phyloP scores from a whole-genome alignment of 2,888 invertebrate species.

The Galerucella nymphaeae region DNA sequence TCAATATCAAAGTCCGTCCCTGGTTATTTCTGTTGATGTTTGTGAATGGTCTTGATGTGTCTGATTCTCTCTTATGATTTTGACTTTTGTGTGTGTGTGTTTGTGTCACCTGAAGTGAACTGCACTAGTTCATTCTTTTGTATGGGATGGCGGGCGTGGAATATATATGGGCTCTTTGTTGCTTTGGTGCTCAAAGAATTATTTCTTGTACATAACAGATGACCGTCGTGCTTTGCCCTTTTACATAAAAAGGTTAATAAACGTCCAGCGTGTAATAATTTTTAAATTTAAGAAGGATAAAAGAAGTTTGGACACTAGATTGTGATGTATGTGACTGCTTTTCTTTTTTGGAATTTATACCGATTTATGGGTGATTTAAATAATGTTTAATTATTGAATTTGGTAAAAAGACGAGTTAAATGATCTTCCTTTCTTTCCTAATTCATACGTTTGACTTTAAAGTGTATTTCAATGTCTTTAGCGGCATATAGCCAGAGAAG shows the following conservation, averaged over 20 bases:
- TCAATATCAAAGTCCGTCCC: background rate
- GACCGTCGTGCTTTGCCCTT: conserved; percentile 27
- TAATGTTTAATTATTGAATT: background rate
- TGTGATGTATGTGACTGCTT: background rate
- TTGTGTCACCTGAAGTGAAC: conserved; percentile 34
- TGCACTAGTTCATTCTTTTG: conserved; percentile 41
- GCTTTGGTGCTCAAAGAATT: conserved; percentile 16
- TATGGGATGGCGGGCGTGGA: conserved; percentile 30
- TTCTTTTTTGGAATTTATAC: background rate
- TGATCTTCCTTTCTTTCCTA: too few species aligned
- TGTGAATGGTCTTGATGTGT: conserved; percentile 40
- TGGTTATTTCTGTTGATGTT: conserved; percentile 22
- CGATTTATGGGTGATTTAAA: background rate
- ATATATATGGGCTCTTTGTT: conserved; percentile 35
- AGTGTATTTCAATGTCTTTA: too few species aligned
- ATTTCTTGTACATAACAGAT: conserved; percentile 30
- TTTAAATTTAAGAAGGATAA: conserved; percentile 11
- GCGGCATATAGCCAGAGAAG: too few species aligned
- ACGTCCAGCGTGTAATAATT: conserved; percentile 20
- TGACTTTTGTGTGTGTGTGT: conserved; percentile 27
- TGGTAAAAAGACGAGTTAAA: too few species aligned
- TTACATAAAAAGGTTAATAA: conserved; percentile 30
- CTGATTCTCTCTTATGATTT: conserved; percentile 21
- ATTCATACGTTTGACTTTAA: too few species aligned
- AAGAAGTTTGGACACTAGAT: background rate